A percentile compares a stretch with the other conserved stretches of the same genome.
Conservation (phyloP, 1,140 invertebrate genomes). For the Tyrophagus putrescentiae region DNA sequence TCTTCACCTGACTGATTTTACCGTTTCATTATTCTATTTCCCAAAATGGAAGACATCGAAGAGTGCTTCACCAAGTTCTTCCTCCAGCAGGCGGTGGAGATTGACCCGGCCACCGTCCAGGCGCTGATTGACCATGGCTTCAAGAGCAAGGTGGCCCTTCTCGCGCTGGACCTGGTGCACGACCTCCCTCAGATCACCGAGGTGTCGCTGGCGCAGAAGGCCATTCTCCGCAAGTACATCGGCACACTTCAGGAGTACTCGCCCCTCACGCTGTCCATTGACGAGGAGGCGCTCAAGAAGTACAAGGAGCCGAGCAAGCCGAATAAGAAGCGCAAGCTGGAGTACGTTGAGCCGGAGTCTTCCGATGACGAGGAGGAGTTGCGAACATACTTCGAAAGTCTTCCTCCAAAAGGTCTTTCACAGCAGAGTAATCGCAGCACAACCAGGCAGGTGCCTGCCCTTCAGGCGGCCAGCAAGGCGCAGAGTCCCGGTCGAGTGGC, state of each 20-base stretch:
- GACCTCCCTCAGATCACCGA: not conserved
- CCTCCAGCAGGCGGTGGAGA: not conserved
- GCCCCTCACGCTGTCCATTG: not conserved
- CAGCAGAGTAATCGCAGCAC: not conserved
- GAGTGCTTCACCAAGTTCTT: conserved; percentile 15
- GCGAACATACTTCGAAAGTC: not conserved
- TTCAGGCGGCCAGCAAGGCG: not conserved
- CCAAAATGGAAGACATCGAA: not conserved
- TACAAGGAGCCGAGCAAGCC: not conserved
- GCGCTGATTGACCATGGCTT: not conserved
- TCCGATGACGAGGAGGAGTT: not conserved
- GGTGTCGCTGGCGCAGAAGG: conserved; percentile 4
- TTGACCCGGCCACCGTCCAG: conserved; percentile 11
- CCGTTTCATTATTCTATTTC: not conserved
- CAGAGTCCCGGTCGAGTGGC: too few relatives aligned
- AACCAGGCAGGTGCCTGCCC: not conserved
- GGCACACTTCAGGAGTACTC: not conserved
- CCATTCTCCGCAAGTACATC: not conserved
- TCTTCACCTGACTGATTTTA: not conserved
- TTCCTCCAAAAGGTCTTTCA: not conserved
- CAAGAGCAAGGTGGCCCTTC: not conserved
- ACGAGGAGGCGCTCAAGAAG: not conserved
- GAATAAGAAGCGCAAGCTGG: conserved; percentile 12
- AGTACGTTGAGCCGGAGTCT: too few relatives aligned
- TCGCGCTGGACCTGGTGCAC: not conserved